phyloP scores from a whole-genome alignment of 1,140 invertebrate species.

The Mya arenaria region DNA sequence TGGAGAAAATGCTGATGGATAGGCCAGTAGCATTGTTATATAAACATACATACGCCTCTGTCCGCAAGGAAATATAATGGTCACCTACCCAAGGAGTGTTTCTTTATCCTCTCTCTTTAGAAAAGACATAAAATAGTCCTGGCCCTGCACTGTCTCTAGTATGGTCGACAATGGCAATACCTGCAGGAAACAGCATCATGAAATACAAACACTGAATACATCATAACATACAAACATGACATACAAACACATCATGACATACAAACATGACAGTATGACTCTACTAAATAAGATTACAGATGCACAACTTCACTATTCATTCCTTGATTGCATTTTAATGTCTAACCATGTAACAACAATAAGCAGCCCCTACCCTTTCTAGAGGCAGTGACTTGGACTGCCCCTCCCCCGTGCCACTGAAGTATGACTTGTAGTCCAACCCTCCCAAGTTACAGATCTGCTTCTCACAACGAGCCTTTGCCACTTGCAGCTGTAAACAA shows the following conservation, averaged over 20 bases:
- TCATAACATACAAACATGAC: too few species aligned
- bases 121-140: constrained; percentile 89
- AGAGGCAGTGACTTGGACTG: constrained; percentile 37
- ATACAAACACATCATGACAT: too few species aligned
- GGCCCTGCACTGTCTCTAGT: constrained; percentile 79
- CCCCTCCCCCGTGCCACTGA: constrained; percentile 74
- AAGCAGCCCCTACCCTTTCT: constrained; percentile 60
- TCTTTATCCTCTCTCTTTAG: constrained; percentile 91
- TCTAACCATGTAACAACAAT: too few species aligned
- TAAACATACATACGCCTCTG: too few species aligned
- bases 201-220: too few species aligned
- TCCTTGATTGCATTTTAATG: too few species aligned
- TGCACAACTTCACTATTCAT: background rate
- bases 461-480: constrained; percentile 91
- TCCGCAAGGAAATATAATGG: too few species aligned
- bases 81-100: constrained; percentile 85
- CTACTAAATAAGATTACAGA: too few species aligned
- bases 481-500: constrained; percentile 84
- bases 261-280: too few species aligned
- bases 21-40: too few species aligned
- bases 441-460: constrained; percentile 89
- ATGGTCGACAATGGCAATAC: constrained; percentile 82
- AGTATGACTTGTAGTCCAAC: constrained; percentile 85
- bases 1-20: too few species aligned
- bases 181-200: constrained; percentile 66